Conservation (phyloP, 2,113 vertebrate species). For the Puffinus mauretanicus region DNA sequence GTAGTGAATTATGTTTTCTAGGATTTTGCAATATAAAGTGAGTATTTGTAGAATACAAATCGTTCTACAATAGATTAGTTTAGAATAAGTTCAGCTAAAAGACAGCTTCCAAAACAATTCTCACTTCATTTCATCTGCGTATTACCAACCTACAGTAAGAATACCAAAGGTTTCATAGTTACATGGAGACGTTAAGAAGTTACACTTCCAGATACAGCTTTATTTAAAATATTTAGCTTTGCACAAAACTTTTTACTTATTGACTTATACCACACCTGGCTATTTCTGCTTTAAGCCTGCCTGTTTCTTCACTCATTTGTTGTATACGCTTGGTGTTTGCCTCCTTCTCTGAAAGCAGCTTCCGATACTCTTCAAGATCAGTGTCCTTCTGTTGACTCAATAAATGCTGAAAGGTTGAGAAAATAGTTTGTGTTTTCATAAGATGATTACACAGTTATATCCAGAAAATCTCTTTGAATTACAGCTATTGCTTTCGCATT, state of each 20-base stretch:
- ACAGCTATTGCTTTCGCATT: background rate
- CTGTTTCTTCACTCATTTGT: slow-evolving; percentile 88
- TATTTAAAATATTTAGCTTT: background rate
- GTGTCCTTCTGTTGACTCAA: slow-evolving; percentile 95
- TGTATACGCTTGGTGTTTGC: slow-evolving; percentile 89
- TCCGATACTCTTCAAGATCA: slow-evolving; percentile 92
- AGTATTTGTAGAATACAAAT: background rate
- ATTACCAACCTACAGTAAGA: background rate
- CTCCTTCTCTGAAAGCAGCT: slow-evolving; percentile 91
- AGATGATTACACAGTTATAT: background rate
- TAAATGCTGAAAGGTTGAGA: slow-evolving; percentile 79
- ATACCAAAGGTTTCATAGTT: background rate
- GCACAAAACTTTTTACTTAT: background rate
- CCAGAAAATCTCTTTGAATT: background rate
- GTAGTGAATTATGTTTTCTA: background rate
- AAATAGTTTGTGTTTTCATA: background rate
- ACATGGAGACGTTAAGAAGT: background rate
- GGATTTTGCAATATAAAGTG: background rate
- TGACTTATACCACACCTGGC: slow-evolving; percentile 74
- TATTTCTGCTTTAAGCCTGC: slow-evolving; percentile 86
- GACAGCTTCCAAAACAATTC: background rate
- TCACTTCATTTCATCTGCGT: background rate
- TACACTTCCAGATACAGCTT: background rate
- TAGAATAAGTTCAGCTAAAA: background rate
- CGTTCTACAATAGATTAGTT: background rate